phyloP scores from a whole-genome alignment of 2,888 invertebrate genomes.

The Euplagia quadripunctaria region DNA sequence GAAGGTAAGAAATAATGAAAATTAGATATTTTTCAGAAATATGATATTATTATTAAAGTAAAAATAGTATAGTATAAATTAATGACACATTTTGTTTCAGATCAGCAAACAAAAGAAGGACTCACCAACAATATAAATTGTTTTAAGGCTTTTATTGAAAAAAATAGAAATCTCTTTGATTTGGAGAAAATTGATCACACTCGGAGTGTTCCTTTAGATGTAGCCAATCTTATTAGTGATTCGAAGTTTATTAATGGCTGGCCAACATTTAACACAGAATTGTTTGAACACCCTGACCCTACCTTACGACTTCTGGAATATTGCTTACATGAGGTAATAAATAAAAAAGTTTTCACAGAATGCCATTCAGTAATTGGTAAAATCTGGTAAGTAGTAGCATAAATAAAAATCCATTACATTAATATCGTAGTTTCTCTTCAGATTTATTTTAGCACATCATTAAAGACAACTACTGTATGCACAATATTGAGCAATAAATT shows the following conservation, averaged over 20 bases:
- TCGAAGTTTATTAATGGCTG: slow-evolving; percentile 87
- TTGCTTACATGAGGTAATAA: slow-evolving; percentile 91
- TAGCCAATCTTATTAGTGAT: slow-evolving; percentile 86
- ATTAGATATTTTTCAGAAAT: too few relatives aligned
- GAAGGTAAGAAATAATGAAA: slow-evolving; percentile 81
- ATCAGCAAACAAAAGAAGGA: slow-evolving; percentile 69
- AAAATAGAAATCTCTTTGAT: slow-evolving; percentile 80
- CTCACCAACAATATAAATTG: slow-evolving; percentile 59
- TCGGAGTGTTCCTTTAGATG: slow-evolving; percentile 87
- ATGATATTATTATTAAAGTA: too few relatives aligned
- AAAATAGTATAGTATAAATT: background rate
- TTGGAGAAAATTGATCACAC: slow-evolving; percentile 87
- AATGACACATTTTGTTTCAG: slow-evolving; percentile 54
- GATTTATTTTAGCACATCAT: too few relatives aligned
- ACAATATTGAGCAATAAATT: too few relatives aligned
- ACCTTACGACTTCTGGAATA: slow-evolving; percentile 91
- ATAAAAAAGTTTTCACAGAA: background rate
- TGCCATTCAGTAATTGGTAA: background rate
- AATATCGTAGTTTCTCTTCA: too few relatives aligned
- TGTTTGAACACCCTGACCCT: slow-evolving; percentile 89
- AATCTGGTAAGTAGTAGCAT: background rate
- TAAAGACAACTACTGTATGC: too few relatives aligned
- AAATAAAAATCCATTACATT: background rate
- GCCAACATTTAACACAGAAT: slow-evolving; percentile 89
- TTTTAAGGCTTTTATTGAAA: slow-evolving; percentile 71